phyloP scores from a whole-genome alignment of 2,888 invertebrate genomes.

The Cerastis leucographa region DNA sequence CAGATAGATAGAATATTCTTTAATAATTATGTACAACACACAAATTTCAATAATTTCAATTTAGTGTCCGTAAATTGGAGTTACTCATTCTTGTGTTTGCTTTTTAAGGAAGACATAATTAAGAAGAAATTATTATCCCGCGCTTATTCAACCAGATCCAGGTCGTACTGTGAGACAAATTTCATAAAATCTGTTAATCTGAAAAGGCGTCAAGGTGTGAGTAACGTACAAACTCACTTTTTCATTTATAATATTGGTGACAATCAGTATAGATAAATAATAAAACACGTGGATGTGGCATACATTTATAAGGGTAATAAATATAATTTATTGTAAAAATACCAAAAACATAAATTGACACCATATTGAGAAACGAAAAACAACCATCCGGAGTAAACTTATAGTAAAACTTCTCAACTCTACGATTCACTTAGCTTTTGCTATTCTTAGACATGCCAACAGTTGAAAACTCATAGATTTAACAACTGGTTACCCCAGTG shows the following conservation, averaged over 20 bases:
- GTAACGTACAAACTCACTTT: not conserved
- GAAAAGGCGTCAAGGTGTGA: not conserved
- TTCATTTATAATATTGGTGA: not conserved
- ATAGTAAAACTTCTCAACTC: constrained; percentile 77
- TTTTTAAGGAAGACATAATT: not conserved
- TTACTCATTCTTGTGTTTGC: not conserved
- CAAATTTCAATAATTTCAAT: too few relatives aligned
- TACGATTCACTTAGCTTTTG: constrained; percentile 58
- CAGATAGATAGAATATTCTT: not conserved
- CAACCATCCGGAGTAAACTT: constrained; percentile 65
- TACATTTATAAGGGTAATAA: not conserved
- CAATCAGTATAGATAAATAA: not conserved
- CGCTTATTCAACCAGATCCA: not conserved
- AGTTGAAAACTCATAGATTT: constrained; percentile 55
- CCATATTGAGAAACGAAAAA: constrained; percentile 54
- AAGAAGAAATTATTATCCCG: not conserved
- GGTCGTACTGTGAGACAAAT: not conserved
- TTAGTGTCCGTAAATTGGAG: not conserved
- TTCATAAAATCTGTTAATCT: not conserved
- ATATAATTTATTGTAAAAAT: constrained; percentile 52
- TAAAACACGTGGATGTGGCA: not conserved
- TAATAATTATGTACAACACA: too few relatives aligned
- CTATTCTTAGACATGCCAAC: constrained; percentile 26
- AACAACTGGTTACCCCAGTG: constrained; percentile 76
- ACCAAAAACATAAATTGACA: constrained; percentile 49